Percentiles rank a stretch among this genome's conserved stretches.
phyloP scores from a whole-genome alignment of 2,888 invertebrate genomes.

The Endomychus coccineus region DNA sequence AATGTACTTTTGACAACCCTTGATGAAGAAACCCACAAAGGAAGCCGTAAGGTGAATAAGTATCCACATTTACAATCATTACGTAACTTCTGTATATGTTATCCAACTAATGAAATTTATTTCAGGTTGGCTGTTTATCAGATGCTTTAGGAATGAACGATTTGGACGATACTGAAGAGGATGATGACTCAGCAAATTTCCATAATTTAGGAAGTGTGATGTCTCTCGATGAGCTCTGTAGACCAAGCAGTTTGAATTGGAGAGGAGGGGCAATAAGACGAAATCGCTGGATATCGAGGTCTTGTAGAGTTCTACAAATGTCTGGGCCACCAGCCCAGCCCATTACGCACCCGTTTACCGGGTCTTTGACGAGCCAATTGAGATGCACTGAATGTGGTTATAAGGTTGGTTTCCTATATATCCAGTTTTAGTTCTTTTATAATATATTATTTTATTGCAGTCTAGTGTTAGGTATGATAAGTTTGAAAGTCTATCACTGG shows the following conservation, averaged over 20 bases:
- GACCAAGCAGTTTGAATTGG: slow-evolving; percentile 39
- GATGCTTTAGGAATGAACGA: slow-evolving; percentile 60
- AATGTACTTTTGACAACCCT: slow-evolving; percentile 84
- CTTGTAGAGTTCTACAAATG: slow-evolving; percentile 49
- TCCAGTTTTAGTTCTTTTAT: too few relatives aligned
- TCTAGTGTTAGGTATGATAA: slow-evolving; percentile 87
- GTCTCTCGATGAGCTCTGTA: slow-evolving; percentile 41
- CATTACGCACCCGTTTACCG: slow-evolving; percentile 62
- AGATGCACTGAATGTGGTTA: slow-evolving; percentile 65
- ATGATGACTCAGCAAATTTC: slow-evolving; percentile 28
- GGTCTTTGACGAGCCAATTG: slow-evolving; percentile 68
- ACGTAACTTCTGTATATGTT: not conserved
- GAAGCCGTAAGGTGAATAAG: slow-evolving; percentile 49
- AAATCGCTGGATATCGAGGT: slow-evolving; percentile 42
- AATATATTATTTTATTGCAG: too few relatives aligned
- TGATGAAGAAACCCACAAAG: slow-evolving; percentile 71
- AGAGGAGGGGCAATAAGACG: slow-evolving; percentile 35
- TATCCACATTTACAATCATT: not conserved
- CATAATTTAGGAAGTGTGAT: slow-evolving; percentile 36
- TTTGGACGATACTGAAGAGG: slow-evolving; percentile 37
- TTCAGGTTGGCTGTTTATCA: slow-evolving; percentile 62
- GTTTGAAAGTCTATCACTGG: slow-evolving; percentile 81
- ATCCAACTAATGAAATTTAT: slow-evolving; percentile 6
- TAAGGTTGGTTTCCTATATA: slow-evolving; percentile 57
- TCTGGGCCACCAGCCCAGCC: slow-evolving; percentile 45